phyloP scores from a whole-genome alignment of 2,888 invertebrate species.

The Lasioglossum marginatum region DNA sequence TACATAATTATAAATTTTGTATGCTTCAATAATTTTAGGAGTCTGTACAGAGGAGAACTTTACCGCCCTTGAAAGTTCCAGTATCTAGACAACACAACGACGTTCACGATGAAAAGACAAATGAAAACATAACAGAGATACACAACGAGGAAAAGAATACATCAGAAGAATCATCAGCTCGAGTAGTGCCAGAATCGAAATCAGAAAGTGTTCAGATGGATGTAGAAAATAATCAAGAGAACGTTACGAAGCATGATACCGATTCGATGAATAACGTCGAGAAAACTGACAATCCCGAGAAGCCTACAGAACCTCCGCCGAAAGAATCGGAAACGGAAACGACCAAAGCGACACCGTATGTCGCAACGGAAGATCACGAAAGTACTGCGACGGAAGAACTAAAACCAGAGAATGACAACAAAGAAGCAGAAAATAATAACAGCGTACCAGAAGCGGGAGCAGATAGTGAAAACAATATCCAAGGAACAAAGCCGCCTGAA shows the following conservation, averaged over 20 bases:
- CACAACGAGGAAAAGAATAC: constrained; percentile 38
- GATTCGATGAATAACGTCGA: constrained; percentile 56
- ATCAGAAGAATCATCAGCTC: constrained; percentile 24
- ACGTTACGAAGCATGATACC: constrained; percentile 19
- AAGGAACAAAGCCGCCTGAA: constrained; percentile 15
- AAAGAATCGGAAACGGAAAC: background rate
- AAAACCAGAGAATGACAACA: background rate
- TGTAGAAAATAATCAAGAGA: constrained; percentile 35
- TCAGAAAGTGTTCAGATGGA: constrained; percentile 12
- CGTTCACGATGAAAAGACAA: constrained; percentile 48
- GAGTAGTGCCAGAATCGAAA: constrained; percentile 11
- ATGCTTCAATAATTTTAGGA: constrained; percentile 24
- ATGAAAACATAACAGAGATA: constrained; percentile 56
- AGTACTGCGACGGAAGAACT: background rate
- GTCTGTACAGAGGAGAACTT: constrained; percentile 61
- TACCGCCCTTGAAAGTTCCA: constrained; percentile 78
- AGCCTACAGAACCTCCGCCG: constrained; percentile 35
- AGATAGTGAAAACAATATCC: constrained; percentile 29
- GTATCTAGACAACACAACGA: constrained; percentile 69
- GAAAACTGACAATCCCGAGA: constrained; percentile 59
- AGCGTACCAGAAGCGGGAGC: constrained; percentile 21
- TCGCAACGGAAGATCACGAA: background rate
- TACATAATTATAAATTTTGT: background rate
- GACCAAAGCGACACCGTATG: background rate
- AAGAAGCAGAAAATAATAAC: constrained; percentile 32